phyloP scores from a whole-genome alignment of 2,113 vertebrate genomes.

The Numenius arquata region DNA sequence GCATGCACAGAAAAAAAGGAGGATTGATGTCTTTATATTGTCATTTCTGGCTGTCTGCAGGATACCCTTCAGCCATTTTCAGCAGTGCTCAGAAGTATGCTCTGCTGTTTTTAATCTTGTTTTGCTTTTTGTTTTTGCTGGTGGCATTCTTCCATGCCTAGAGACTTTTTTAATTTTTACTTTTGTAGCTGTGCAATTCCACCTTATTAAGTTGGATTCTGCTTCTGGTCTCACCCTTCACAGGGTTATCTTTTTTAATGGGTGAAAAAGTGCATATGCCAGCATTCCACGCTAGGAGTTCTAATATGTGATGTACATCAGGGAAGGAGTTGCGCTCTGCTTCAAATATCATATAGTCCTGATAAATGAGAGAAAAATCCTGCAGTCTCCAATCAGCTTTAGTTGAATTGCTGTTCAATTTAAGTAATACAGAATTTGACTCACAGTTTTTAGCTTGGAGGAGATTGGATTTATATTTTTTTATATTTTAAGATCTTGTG shows the following conservation, averaged over 20 bases:
- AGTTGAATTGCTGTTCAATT: not conserved
- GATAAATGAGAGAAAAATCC: slow-evolving; percentile 15
- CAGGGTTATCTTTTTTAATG: slow-evolving; percentile 37
- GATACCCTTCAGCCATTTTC: slow-evolving; percentile 61
- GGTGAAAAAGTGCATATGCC: slow-evolving; percentile 59
- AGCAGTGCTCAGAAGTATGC: slow-evolving; percentile 45
- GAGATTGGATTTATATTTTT: not conserved
- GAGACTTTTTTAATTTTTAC: slow-evolving; percentile 44
- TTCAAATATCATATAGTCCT: not conserved
- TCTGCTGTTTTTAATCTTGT: slow-evolving; percentile 62
- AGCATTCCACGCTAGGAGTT: slow-evolving; percentile 33
- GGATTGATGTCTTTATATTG: slow-evolving; percentile 58
- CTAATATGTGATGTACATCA: not conserved
- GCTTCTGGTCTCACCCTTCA: slow-evolving; percentile 28
- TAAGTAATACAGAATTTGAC: not conserved
- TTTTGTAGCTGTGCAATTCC: slow-evolving; percentile 24
- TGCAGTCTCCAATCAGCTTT: slow-evolving; percentile 7
- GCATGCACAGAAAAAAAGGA: slow-evolving; percentile 7
- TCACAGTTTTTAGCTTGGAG: slow-evolving; percentile 26
- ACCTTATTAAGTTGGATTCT: slow-evolving; percentile 50
- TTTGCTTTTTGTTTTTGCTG: slow-evolving; percentile 53
- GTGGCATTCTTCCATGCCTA: slow-evolving; percentile 38
- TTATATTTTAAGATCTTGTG: not conserved
- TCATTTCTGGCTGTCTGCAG: slow-evolving; percentile 50
- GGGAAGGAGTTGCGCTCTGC: not conserved